These are phyloP conservation scores for Axinella damicornis DNA, from an alignment of 37 sponge, comb jelly and placozoan genomes.

Conservation along the genomic window DNA sequence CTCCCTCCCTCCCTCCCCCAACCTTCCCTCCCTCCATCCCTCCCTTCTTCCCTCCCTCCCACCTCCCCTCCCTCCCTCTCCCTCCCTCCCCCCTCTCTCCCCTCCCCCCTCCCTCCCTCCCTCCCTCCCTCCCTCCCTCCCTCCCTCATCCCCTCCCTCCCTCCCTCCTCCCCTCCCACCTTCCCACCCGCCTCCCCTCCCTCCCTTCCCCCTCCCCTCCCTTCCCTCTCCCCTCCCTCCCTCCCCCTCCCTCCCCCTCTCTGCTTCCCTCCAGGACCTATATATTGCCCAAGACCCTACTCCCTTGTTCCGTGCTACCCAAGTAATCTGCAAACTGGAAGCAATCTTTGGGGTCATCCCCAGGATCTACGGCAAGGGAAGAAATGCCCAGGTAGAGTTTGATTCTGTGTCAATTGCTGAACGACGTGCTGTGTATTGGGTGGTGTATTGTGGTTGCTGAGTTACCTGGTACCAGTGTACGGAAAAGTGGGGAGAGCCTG, in stretches of 20 bases:
- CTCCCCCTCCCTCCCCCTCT: background rate
- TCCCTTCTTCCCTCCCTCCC: background rate
- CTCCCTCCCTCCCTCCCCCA: background rate
- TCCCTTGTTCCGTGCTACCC: slow-evolving; percentile 71
- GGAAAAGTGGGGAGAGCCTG: too few relatives aligned
- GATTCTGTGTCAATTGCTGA: background rate
- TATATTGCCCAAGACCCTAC: slow-evolving; percentile 63
- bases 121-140: too few relatives aligned
- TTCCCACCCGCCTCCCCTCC: background rate
- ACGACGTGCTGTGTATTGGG: too few relatives aligned
- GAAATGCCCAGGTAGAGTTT: slow-evolving; percentile 72
- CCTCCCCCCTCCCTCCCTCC: too few relatives aligned
- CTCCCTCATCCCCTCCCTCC: background rate
- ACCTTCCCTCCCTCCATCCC: background rate
- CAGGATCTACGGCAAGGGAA: slow-evolving; percentile 85
- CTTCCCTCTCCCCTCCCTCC: too few relatives aligned
- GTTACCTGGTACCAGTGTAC: too few relatives aligned
- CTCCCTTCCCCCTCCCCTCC: background rate
- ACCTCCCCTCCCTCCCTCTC: background rate
- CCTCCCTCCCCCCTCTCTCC: too few relatives aligned
- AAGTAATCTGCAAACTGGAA: slow-evolving; percentile 86
- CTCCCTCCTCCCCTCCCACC: background rate
- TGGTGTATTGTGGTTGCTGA: too few relatives aligned
- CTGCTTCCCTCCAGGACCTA: slow-evolving; percentile 56
- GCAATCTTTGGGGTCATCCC: slow-evolving; percentile 94